Percentiles rank a stretch among this genome's conserved stretches.
Evolutionary conservation across 2,797 vertebrate species (phyloP).

Genomic region (Orestias chungarensis): DNA sequence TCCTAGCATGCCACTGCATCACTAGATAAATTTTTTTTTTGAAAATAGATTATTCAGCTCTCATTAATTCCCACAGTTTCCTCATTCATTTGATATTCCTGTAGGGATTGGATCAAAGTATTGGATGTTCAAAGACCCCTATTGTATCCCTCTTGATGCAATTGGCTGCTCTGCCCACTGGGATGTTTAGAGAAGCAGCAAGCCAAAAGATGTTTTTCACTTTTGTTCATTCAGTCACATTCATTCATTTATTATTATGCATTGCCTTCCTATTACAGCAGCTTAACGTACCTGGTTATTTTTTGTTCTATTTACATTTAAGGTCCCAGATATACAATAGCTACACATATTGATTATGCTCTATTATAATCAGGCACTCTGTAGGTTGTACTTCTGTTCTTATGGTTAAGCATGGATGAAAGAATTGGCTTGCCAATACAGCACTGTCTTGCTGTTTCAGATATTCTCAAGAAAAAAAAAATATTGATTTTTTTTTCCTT

Average conservation of each 20-base stretch:
- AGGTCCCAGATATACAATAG: conserved; percentile 12
- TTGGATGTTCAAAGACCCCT: conserved; percentile 6
- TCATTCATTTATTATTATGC: neutral
- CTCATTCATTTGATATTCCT: conserved; percentile 5
- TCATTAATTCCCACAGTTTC: neutral
- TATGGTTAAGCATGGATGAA: conserved; percentile 33
- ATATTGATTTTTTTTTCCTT: conserved; percentile 52
- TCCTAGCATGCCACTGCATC: neutral
- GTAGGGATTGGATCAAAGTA: conserved; percentile 3
- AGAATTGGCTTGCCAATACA: conserved; percentile 22
- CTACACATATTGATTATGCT: conserved; percentile 15
- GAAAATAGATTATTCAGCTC: conserved; percentile 6
- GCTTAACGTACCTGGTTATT: neutral
- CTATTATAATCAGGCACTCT: conserved; percentile 10
- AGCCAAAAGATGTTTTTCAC: neutral
- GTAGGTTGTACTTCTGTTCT: conserved; percentile 18
- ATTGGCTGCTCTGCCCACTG: conserved; percentile 2
- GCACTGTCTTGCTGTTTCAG: conserved; percentile 24
- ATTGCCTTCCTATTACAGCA: neutral
- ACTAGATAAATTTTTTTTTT: neutral
- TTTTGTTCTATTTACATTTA: neutral
- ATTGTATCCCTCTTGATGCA: conserved; percentile 2
- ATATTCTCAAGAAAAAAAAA: conserved; percentile 29
- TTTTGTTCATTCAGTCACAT: neutral
- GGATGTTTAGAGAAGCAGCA: neutral